A percentile compares a stretch with the other conserved stretches of the same genome.
Evolutionary conservation across 2,888 invertebrate genomes (phyloP).

Genomic region (Tetanocera ferruginea): DNA sequence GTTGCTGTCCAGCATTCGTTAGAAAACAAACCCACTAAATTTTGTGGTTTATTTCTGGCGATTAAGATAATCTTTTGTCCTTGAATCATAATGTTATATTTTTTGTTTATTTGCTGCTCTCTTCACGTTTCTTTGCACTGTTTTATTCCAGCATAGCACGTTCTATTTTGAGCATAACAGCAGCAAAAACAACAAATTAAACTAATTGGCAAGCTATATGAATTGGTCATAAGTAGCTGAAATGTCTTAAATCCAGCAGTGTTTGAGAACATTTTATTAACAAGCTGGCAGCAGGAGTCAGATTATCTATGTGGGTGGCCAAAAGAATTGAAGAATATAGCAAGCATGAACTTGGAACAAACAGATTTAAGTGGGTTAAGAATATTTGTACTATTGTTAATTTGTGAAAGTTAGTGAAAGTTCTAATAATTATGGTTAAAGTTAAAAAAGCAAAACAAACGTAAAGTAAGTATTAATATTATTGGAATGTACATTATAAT

Average conservation of each 20-base stretch:
- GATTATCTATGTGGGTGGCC: background rate
- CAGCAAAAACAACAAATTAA: background rate
- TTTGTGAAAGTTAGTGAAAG: no score
- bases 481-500: no score
- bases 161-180: background rate
- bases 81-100: conserved; percentile 17
- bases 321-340: no score
- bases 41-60: conserved; percentile 27
- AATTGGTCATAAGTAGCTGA: conserved; percentile 20
- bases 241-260: background rate
- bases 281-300: conserved; percentile 21
- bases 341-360: no score
- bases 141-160: background rate
- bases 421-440: no score
- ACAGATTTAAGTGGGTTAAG: no score
- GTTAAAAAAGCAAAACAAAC: no score
- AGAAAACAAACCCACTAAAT: conserved; percentile 12
- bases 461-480: no score
- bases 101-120: conserved; percentile 2
- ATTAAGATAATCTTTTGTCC: conserved; percentile 37
- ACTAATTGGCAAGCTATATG: conserved; percentile 17
- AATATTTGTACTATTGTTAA: no score
- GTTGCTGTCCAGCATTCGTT: background rate
- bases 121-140: background rate
- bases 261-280: background rate